Evolutionary conservation across 2,888 invertebrate genomes (phyloP).

Genomic region (Margaritifera margaritifera): DNA sequence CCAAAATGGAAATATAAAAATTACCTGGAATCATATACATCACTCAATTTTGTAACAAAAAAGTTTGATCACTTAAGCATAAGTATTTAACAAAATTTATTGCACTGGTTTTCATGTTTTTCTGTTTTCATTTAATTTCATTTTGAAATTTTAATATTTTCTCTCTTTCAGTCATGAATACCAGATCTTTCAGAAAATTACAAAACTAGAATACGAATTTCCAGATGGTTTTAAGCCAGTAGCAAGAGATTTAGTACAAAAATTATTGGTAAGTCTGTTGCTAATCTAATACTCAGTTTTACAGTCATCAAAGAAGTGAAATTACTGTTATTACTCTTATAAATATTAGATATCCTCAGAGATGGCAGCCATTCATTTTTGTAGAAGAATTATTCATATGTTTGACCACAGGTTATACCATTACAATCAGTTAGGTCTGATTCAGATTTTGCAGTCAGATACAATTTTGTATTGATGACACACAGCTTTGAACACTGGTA

Average conservation of each 20-base stretch:
- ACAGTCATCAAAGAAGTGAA: too few relatives aligned
- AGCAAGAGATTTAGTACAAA: slow-evolving; percentile 90
- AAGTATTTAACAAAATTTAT: neutral
- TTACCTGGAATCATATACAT: neutral
- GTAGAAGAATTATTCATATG: too few relatives aligned
- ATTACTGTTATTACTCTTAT: too few relatives aligned
- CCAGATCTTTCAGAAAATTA: slow-evolving; percentile 95
- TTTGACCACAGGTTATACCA: too few relatives aligned
- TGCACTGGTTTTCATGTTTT: neutral
- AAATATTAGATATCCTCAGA: too few relatives aligned
- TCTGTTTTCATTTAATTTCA: slow-evolving; percentile 4
- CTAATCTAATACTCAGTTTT: neutral
- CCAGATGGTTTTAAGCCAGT: slow-evolving; percentile 90
- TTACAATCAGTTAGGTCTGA: too few relatives aligned
- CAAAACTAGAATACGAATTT: slow-evolving; percentile 90
- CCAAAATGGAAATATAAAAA: too few relatives aligned
- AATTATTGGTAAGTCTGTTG: slow-evolving; percentile 79
- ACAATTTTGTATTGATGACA: too few relatives aligned
- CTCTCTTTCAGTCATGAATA: slow-evolving; percentile 85
- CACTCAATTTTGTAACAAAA: neutral
- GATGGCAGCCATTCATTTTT: too few relatives aligned
- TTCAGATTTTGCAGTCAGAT: too few relatives aligned
- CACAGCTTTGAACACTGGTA: too few relatives aligned
- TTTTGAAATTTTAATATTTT: slow-evolving; percentile 6
- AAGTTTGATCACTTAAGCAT: neutral